Conservation (phyloP, 1,140 invertebrate genomes). For the Apis cerana region DNA sequence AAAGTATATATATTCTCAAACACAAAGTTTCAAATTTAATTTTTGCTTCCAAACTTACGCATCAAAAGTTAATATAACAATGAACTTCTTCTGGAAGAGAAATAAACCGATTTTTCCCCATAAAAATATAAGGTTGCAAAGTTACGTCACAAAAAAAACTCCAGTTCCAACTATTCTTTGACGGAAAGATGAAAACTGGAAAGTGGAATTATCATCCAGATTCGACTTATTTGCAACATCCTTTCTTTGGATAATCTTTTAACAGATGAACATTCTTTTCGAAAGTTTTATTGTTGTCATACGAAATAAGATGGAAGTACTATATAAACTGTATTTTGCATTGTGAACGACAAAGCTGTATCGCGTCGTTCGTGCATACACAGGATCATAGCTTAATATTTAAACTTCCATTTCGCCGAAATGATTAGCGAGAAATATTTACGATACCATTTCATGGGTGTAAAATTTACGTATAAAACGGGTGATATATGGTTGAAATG, state of each 20-base stretch:
- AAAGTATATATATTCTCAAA: no score
- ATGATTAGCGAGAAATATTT: not conserved
- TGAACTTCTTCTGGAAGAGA: no score
- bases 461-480: slow-evolving; percentile 13
- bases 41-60: not conserved
- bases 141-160: no score
- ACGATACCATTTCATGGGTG: not conserved
- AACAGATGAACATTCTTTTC: not conserved
- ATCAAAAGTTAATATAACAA: no score
- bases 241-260: not conserved
- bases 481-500: not conserved
- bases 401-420: slow-evolving; percentile 3
- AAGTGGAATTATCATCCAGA: slow-evolving; percentile 13
- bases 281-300: not conserved
- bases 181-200: not conserved
- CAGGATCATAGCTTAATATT: slow-evolving; percentile 17
- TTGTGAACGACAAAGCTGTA: not conserved
- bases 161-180: no score
- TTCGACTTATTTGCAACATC: not conserved
- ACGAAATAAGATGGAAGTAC: not conserved
- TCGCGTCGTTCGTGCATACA: not conserved
- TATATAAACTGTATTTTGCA: not conserved
- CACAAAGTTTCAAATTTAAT: no score
- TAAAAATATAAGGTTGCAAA: no score
- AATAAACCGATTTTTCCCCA: no score